Evolutionary conservation across 2,797 vertebrate species (phyloP), one percentile per base, ranked within the genome.

Genomic region (Hybognathus amarus): DNA sequence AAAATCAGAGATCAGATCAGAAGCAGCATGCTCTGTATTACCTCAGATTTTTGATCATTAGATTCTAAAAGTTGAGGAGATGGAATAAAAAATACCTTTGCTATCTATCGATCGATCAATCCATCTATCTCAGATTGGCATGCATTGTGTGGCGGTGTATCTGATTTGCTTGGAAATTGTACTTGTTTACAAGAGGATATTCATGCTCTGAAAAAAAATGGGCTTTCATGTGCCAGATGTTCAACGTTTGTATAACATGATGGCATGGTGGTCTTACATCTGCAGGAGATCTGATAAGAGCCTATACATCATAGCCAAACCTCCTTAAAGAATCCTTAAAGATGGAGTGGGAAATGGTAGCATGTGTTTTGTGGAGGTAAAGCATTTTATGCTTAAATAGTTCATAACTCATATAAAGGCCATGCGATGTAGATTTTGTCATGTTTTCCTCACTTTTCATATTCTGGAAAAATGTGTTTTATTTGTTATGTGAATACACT

Each of bases 21-120:
- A 61, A 59, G 79, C 66, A 40, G 15, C 12, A 75, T 40, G 79
- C 30, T 68, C 63, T 69, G 30, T 79, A 52, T 77, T 59, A 87
- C 61, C 30, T 36, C 20, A 56, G 12, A 50, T 86, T 54, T 66
- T 54, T 18, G 2, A 61, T 38, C 78, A 86, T 83, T 76, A 22
- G 56, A 80, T 83, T 64, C 42, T 27, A 68, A 77, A 36, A 73
- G 69, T 84, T 77, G 54, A 68, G 24, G 52, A 56, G 18, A 54
- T 77, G 47, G 70, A 33, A 52, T 18, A 52, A 73, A 33, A 73
- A 33, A 73, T 20, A 7, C 5, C 1, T 33, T 20, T 20, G 27
- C n/a, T 7, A 22, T 47, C 4, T 69, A 69, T 45, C 10, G 1
- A 70, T 70, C 15, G 1, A 13, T 64, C 17, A 2, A 18, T 33